These are phyloP conservation scores for Poicephalus meyeri DNA, from an alignment of 2,113 vertebrate species.

Conservation along the genomic window DNA sequence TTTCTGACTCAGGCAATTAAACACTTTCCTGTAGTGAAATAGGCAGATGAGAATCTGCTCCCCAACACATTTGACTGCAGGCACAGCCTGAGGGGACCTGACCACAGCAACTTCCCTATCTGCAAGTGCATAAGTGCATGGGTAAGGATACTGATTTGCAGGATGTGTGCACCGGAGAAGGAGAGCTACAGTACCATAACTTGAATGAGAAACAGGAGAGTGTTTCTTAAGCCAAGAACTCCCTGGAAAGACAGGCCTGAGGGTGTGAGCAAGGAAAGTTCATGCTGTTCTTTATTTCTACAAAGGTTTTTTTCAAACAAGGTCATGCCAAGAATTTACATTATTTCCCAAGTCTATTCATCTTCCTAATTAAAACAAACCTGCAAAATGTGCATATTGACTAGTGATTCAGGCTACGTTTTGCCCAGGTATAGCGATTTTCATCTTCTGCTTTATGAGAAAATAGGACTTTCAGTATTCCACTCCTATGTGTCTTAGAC, in stretches of 20 bases:
- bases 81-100: not conserved
- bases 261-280: not conserved
- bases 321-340: not conserved
- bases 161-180: not conserved
- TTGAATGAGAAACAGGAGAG: not conserved
- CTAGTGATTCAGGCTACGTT: not conserved
- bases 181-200: not conserved
- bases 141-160: not conserved
- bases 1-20: slow-evolving; percentile 36
- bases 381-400: not conserved
- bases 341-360: not conserved
- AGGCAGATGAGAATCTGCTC: not conserved
- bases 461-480: not conserved
- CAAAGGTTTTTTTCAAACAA: not conserved
- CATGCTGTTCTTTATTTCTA: not conserved
- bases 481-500: not conserved
- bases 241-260: not conserved
- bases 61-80: not conserved
- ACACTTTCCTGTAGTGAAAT: slow-evolving; percentile 8
- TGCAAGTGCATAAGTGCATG: not conserved
- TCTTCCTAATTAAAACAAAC: not conserved
- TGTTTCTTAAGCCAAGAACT: not conserved
- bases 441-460: not conserved
- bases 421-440: not conserved
- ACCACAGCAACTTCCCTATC: not conserved